Base-by-base conservation (phyloP, 2,888 invertebrate genomes). In the Argyresthia goedartella region DNA sequence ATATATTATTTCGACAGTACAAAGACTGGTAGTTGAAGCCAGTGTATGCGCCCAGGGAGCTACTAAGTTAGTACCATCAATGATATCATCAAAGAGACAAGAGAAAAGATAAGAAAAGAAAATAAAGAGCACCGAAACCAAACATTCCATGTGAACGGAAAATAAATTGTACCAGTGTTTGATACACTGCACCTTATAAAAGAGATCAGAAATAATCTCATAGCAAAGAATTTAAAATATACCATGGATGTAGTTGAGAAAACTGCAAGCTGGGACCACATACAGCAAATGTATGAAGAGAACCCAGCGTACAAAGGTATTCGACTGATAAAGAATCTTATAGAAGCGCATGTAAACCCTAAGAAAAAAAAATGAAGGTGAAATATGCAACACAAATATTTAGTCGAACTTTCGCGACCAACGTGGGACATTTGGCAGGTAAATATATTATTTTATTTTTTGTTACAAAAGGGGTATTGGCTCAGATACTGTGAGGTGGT, bases 121-220 rank as follows among this genome's bases (percentile, higher is more conserved):
- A 45, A 50, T 13, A 43, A 35, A 11, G 51, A 55, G n/a, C n/a
- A n/a, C 8, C 51, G 41, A 49, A 16, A 41, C 8, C 8, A 25
- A 8, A 9, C 33, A 7, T 53, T 54, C 50, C 53, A 55, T 14
- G 25, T 56, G 4, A 47, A 57, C 25, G 36, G 44, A 6, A 10
- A 41, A 11, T 39, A 54, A 53, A 34, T 57, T 34, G 53, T 58
- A 11, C 56, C 51, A 8, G 6, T 56, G 25, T 57, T 34, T 56
- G 58, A 58, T 11, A 15, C 55, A 7, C 55, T 55, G 1, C 58
- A 56, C 36, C 25, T 58, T 1, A 16, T 56, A 13, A 58, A 58
- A 54, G 57, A 56, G 8, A 43, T 57, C 9, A 36, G 58, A 16
- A 58, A 58, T 41, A 58, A 58, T 43, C 45, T 57, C 7, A 13